These are phyloP conservation scores for Leptopilina myrica DNA, from an alignment of 2,888 invertebrate species.

Conservation along the genomic window DNA sequence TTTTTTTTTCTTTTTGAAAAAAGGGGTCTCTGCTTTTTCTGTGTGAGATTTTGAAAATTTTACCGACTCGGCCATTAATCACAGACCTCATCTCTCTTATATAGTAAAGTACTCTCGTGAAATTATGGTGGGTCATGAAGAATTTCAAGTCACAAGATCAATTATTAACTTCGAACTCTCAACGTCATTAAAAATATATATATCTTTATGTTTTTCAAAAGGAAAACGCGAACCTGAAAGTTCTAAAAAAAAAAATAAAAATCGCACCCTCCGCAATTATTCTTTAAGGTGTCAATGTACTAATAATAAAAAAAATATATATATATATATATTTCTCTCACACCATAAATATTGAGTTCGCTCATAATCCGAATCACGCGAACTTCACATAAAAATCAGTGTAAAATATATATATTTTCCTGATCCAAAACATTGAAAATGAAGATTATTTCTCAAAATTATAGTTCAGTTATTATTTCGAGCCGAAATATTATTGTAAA, in stretches of 20 bases:
- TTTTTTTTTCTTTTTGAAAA: not conserved
- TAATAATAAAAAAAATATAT: not conserved
- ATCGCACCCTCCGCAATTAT: slow-evolving; percentile 3
- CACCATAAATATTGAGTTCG: not conserved
- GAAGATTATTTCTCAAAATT: too few relatives aligned
- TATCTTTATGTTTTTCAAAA: not conserved
- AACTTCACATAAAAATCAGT: slow-evolving; percentile 4
- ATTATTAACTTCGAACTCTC: slow-evolving; percentile 2
- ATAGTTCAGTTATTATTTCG: too few relatives aligned
- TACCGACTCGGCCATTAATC: slow-evolving; percentile 56
- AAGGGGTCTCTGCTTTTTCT: slow-evolving; percentile 56
- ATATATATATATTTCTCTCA: not conserved
- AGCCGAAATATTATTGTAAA: too few relatives aligned
- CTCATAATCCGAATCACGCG: not conserved
- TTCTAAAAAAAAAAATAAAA: slow-evolving; percentile 24
- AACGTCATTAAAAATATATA: not conserved
- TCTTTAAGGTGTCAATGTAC: not conserved
- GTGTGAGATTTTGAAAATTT: slow-evolving; percentile 57
- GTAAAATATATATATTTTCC: not conserved
- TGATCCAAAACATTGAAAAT: too few relatives aligned
- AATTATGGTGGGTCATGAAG: slow-evolving; percentile 40
- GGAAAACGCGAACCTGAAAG: not conserved
- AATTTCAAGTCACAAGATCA: slow-evolving; percentile 26
- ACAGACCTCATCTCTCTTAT: slow-evolving; percentile 50
- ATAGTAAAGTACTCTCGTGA: slow-evolving; percentile 46